A percentile compares a stretch with the other conserved stretches of the same genome.
Conservation (phyloP, 1,140 invertebrate species). For the Notospermus geniculatus region DNA sequence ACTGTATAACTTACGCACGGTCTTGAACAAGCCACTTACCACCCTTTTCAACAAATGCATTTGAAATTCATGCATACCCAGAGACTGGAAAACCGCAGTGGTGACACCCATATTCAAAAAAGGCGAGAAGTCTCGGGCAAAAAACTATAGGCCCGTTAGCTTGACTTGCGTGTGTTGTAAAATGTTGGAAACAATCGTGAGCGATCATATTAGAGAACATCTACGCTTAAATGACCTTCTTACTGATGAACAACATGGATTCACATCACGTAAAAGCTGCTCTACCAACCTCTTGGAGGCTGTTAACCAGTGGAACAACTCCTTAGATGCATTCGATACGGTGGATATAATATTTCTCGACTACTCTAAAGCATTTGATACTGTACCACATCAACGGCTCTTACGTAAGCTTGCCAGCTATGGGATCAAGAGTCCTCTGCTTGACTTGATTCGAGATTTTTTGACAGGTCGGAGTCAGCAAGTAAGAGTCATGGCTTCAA, state of each 20-base stretch:
- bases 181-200: slow-evolving; percentile 18
- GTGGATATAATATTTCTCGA: too few species aligned
- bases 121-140: slow-evolving; percentile 11
- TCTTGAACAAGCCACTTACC: too few species aligned
- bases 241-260: slow-evolving; percentile 18
- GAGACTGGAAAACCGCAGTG: slow-evolving; percentile 15
- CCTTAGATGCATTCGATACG: not conserved
- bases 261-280: slow-evolving; percentile 11
- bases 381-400: too few species aligned
- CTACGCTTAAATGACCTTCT: slow-evolving; percentile 16
- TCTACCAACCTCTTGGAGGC: slow-evolving; percentile 9
- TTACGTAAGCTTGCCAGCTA: too few species aligned
- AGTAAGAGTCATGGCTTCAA: not conserved
- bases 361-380: too few species aligned
- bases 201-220: slow-evolving; percentile 20
- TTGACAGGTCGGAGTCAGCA: too few species aligned
- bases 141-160: slow-evolving; percentile 18
- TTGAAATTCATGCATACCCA: not conserved
- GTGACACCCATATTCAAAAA: slow-evolving; percentile 16
- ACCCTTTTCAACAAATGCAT: too few species aligned
- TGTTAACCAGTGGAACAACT: slow-evolving; percentile 10
- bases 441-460: too few species aligned
- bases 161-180: slow-evolving; percentile 17
- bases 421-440: too few species aligned
- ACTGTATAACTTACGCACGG: too few species aligned